Evolutionary conservation across 2,113 vertebrate species (phyloP), one percentile per base, ranked within the genome.

Genomic region (Grammomys dolichurus): DNA sequence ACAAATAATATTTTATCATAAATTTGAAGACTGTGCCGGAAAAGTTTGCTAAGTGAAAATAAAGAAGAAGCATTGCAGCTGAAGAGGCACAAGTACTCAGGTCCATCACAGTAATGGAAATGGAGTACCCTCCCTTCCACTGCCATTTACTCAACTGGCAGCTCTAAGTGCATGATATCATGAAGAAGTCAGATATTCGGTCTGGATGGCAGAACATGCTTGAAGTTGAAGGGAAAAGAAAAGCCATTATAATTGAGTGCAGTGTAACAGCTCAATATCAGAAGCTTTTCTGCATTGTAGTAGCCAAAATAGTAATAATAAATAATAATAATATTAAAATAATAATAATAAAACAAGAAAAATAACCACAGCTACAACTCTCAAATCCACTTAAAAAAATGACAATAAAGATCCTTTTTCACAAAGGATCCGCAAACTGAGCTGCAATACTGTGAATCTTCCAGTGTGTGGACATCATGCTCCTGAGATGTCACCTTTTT

Each of bases 111-210:
- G 0, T 46, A 28, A n/a, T 88, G 56, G 65, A 65, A 19, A 8
- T 60, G 5, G 36, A 67, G 22, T 56, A 3, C 28, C 40, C 28
- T 76, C 85, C 40, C n/a, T 89, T 73, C 51, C 46, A 70, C 13
- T 31, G 31, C 7, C 5, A 48, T 51, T 63, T 72, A 80, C 51
- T 11, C 13, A 19, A 60, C 22, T 5, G 51, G 14, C 5, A 84
- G 1, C 5, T 63, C 5, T 76, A 67, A 7, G 40, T 12, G 24
- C 0, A 0, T 9, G 7, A 3, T 20, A 13, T 0, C 26, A 26
- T 3, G 28, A 28, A 24, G 58, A 1, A 85, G 17, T 10, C 80
- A 73, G 36, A 31, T 26, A n/a, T 6, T 19, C 31, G 16, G 65
- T 33, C 5, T 58, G 8, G 12, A 14, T 87, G 33, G 19, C 24